Evolutionary conservation across 1,140 invertebrate species (phyloP).

Genomic region (Apis florea): DNA sequence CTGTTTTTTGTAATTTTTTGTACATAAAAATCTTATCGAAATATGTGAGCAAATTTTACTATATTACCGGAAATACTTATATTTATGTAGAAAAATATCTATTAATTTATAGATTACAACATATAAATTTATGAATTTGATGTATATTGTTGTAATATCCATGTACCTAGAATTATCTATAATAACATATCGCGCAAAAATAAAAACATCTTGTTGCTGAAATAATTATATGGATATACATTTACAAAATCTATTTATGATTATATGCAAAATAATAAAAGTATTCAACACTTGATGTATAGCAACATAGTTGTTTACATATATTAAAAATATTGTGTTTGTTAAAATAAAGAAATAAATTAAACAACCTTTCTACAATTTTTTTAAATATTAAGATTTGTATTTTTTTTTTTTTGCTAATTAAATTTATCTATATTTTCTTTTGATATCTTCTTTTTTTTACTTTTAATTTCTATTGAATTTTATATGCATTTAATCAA

Average conservation of each 20-base stretch:
- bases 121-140: slow-evolving; percentile 52
- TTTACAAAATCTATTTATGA: slow-evolving; percentile 24
- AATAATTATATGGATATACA: slow-evolving; percentile 40
- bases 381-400: background rate
- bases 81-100: slow-evolving; percentile 51
- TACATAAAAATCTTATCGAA: slow-evolving; percentile 62
- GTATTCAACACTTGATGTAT: slow-evolving; percentile 25
- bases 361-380: slow-evolving; percentile 33
- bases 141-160: slow-evolving; percentile 67
- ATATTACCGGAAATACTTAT: slow-evolving; percentile 50
- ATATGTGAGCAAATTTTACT: slow-evolving; percentile 49
- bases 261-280: slow-evolving; percentile 8
- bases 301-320: slow-evolving; percentile 50
- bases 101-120: slow-evolving; percentile 51
- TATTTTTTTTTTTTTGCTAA: background rate
- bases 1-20: slow-evolving; percentile 68
- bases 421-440: background rate
- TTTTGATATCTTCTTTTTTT: background rate
- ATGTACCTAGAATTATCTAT: slow-evolving; percentile 59
- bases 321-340: slow-evolving; percentile 53
- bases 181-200: slow-evolving; percentile 53
- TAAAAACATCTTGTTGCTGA: slow-evolving; percentile 47
- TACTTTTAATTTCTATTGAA: too few species aligned
- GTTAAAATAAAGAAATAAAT: slow-evolving; percentile 63
- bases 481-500: too few species aligned